phyloP scores from a whole-genome alignment of 37 sponge, comb jelly and placozoan species.

The Halisarca cf. caerulea region DNA sequence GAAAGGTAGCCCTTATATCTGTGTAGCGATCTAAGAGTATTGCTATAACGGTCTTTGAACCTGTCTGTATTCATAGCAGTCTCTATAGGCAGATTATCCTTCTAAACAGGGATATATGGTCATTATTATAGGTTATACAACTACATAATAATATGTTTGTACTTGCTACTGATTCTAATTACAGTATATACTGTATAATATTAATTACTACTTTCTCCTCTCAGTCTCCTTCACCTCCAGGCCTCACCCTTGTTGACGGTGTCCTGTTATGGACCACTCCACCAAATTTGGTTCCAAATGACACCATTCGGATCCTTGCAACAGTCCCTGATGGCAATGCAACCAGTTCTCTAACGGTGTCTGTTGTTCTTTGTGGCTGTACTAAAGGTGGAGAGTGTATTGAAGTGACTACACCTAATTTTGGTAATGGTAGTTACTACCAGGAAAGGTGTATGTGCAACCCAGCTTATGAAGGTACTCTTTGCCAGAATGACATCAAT shows the following conservation, averaged over 20 bases:
- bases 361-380: constrained; percentile 13
- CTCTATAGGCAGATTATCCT: too few relatives aligned
- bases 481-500: constrained; percentile 1
- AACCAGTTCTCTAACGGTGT: background rate
- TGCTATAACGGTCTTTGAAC: too few relatives aligned
- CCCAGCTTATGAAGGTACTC: background rate
- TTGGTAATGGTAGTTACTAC: background rate
- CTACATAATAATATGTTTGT: too few relatives aligned
- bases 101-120: too few relatives aligned
- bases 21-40: too few relatives aligned
- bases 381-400: background rate
- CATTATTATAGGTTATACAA: too few relatives aligned
- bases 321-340: background rate
- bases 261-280: background rate
- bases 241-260: background rate
- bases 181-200: too few relatives aligned
- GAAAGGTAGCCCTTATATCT: too few relatives aligned
- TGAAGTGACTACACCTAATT: constrained; percentile 15
- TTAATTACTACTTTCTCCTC: background rate
- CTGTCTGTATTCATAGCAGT: too few relatives aligned
- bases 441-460: constrained; percentile 12
- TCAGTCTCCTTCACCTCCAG: background rate
- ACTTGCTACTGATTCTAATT: too few relatives aligned
- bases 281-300: background rate
- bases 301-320: background rate